These are phyloP conservation scores for Onychostoma macrolepis DNA, from an alignment of 2,113 vertebrate species.

Conservation along the genomic window DNA sequence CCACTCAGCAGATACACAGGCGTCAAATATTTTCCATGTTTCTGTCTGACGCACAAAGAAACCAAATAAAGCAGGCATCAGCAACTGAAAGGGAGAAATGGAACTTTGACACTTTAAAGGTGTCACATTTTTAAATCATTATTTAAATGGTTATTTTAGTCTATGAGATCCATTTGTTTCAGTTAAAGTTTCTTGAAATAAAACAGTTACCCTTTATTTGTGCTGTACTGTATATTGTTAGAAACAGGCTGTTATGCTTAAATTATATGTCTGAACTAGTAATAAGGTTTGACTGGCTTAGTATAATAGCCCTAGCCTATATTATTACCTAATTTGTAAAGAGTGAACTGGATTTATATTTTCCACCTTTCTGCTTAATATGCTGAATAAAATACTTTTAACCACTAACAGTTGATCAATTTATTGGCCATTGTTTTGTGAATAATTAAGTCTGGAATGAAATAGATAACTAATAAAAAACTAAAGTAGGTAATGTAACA, in stretches of 20 bases:
- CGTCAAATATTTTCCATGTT: neutral
- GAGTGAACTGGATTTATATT: neutral
- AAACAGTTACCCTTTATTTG: too few relatives aligned
- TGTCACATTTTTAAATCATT: neutral
- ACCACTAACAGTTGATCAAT: neutral
- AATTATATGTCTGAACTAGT: too few relatives aligned
- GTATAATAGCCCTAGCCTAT: too few relatives aligned
- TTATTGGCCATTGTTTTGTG: neutral
- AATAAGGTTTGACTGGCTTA: too few relatives aligned
- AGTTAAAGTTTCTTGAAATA: too few relatives aligned
- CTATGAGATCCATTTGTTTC: neutral
- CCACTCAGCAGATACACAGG: neutral
- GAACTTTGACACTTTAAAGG: neutral
- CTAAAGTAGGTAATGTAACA: neutral
- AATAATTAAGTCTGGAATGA: too few relatives aligned
- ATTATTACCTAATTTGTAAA: too few relatives aligned
- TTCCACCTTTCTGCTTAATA: neutral
- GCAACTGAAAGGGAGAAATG: neutral
- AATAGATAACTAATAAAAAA: too few relatives aligned
- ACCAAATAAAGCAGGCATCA: neutral
- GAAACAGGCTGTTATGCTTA: too few relatives aligned
- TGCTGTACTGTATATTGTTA: too few relatives aligned
- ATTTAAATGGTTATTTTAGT: neutral
- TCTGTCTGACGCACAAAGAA: neutral
- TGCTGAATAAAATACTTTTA: neutral